These are phyloP conservation scores for Oceanites oceanicus DNA, from an alignment of 2,113 vertebrate species.

Conservation along the genomic window DNA sequence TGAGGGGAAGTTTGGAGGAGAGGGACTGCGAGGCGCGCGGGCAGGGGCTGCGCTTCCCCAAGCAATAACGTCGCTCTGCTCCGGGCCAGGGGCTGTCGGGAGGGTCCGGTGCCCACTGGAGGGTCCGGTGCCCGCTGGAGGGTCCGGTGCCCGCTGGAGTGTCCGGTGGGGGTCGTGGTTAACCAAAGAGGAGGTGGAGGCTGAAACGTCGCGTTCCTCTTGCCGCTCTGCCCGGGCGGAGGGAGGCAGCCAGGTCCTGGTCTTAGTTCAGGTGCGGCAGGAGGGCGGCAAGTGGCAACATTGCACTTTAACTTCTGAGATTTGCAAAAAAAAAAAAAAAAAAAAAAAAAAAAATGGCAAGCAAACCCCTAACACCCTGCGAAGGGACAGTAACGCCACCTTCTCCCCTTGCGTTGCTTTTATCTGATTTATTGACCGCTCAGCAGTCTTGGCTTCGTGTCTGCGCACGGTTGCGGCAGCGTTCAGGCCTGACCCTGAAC, in stretches of 20 bases:
- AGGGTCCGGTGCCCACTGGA: no score
- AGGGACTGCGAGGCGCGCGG: not conserved
- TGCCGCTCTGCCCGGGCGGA: fast-evolving
- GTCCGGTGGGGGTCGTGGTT: fast-evolving
- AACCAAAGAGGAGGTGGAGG: not conserved
- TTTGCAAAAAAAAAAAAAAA: not conserved
- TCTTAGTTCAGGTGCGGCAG: not conserved
- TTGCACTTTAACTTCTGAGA: slow-evolving; percentile 36
- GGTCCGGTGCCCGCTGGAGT: no score
- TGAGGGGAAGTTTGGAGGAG: not conserved
- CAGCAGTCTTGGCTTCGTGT: fast-evolving
- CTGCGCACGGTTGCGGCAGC: not conserved
- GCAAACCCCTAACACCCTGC: not conserved
- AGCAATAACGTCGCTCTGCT: not conserved
- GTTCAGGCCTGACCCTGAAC: not conserved
- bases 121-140: no score
- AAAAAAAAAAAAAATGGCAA: not conserved
- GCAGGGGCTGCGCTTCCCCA: not conserved
- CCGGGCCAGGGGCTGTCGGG: not conserved
- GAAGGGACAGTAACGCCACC: fast-evolving
- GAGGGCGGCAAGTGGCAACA: not conserved
- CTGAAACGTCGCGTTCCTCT: not conserved
- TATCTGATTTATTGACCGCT: fast-evolving
- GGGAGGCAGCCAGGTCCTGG: not conserved
- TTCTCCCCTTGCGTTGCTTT: not conserved